Evolutionary conservation across 2,797 vertebrate genomes (phyloP).

Genomic region (Enteromius thamalakanensis): DNA sequence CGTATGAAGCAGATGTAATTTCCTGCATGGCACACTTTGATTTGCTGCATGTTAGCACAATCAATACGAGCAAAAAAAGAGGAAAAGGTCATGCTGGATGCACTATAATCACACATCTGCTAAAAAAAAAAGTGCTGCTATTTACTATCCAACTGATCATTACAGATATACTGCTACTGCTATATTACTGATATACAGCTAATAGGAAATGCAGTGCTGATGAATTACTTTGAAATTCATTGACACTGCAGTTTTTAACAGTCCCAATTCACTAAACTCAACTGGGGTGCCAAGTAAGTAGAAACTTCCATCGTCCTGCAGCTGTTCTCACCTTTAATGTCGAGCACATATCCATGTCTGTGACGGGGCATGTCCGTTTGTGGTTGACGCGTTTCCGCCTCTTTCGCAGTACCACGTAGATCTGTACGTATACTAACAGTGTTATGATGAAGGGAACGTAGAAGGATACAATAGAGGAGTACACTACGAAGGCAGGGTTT

Average conservation of each 20-base stretch:
- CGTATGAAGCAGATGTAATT: conserved; percentile 49
- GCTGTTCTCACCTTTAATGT: conserved; percentile 84
- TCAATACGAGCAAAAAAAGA: conserved; percentile 60
- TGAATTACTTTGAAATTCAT: conserved; percentile 24
- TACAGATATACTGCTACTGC: conserved; percentile 3
- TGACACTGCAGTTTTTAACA: conserved; percentile 32
- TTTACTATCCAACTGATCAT: conserved; percentile 4
- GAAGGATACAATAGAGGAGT: conserved; percentile 98
- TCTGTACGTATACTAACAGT: conserved; percentile 97
- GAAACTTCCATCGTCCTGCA: neutral
- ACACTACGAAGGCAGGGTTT: conserved; percentile 97
- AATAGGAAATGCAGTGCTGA: conserved; percentile 33
- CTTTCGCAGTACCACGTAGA: conserved; percentile 92
- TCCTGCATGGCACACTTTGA: conserved; percentile 60
- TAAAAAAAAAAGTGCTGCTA: neutral
- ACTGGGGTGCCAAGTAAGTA: conserved; percentile 22
- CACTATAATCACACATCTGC: conserved; percentile 41
- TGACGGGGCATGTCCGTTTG: conserved; percentile 83
- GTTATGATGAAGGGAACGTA: conserved; percentile 99
- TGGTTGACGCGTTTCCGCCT: conserved; percentile 95
- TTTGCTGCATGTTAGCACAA: conserved; percentile 58
- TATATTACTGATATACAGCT: neutral
- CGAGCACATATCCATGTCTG: conserved; percentile 70
- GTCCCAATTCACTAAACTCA: conserved; percentile 18
- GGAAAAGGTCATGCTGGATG: conserved; percentile 56